Conservation (phyloP, 2,113 vertebrate species). For the Antechinus flavipes region DNA sequence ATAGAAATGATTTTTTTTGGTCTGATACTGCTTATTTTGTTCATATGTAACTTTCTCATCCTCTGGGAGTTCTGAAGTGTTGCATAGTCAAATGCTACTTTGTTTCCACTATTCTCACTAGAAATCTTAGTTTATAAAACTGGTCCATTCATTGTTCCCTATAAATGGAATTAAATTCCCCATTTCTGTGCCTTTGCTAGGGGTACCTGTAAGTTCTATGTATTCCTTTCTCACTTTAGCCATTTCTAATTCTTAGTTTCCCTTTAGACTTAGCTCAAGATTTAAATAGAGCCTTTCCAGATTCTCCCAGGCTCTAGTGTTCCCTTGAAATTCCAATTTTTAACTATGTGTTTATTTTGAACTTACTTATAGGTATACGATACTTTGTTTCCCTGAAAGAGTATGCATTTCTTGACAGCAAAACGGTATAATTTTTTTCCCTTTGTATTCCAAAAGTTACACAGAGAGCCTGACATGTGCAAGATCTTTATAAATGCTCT, state of each 20-base stretch:
- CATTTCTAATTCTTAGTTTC: neutral
- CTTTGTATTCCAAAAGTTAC: neutral
- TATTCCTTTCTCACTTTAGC: neutral
- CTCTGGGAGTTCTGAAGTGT: neutral
- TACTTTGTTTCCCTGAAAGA: neutral
- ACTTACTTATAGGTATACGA: neutral
- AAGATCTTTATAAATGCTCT: neutral
- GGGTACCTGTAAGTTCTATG: neutral
- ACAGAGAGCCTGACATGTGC: neutral
- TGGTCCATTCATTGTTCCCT: neutral
- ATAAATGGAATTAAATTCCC: neutral
- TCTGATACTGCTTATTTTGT: neutral
- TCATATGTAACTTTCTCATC: neutral
- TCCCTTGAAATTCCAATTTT: neutral
- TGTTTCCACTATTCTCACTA: neutral
- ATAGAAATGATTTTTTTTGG: neutral
- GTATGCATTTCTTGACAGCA: neutral
- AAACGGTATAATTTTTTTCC: neutral
- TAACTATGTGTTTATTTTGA: neutral
- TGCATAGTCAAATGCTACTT: neutral
- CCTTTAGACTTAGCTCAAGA: neutral
- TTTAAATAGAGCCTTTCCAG: neutral
- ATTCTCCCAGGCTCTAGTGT: neutral
- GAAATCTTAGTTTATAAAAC: neutral
- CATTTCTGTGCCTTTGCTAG: neutral